A percentile compares a stretch with the other conserved stretches of the same genome.
Conservation (phyloP, 2,888 invertebrate genomes). For the Sinelater perroti region DNA sequence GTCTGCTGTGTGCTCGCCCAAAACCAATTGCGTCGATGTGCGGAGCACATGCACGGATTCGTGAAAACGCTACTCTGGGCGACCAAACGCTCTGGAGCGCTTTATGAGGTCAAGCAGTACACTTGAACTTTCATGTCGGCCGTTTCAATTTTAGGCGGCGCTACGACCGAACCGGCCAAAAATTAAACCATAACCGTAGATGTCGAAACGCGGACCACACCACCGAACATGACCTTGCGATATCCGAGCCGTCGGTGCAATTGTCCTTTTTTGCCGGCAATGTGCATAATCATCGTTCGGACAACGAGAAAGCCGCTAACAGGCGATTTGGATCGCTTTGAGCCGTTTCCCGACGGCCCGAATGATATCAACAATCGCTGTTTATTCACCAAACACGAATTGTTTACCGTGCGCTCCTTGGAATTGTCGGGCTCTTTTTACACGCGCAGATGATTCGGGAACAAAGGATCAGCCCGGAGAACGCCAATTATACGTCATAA, state of each 20-base stretch:
- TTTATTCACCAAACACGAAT: conserved; percentile 42
- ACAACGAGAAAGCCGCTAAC: conserved; percentile 56
- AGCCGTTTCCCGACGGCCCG: conserved; percentile 46
- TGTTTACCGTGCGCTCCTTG: conserved; percentile 40
- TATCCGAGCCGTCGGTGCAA: conserved; percentile 57
- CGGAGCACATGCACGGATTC: too few species aligned
- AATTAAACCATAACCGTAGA: conserved; percentile 15
- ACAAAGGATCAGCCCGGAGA: conserved; percentile 7
- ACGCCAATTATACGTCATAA: conserved; percentile 14
- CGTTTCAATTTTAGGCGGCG: too few species aligned
- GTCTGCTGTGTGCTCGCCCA: too few species aligned
- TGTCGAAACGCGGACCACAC: conserved; percentile 49
- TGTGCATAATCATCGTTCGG: conserved; percentile 59
- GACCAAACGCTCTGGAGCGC: too few species aligned
- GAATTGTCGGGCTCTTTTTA: conserved; percentile 24
- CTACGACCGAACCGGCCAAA: too few species aligned
- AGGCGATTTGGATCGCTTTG: conserved; percentile 47
- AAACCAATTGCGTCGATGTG: too few species aligned
- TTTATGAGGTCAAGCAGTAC: too few species aligned
- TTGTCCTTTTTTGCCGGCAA: conserved; percentile 58
- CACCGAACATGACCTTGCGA: conserved; percentile 56
- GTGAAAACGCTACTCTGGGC: too few species aligned
- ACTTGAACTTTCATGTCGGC: too few species aligned
- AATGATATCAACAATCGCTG: conserved; percentile 34
- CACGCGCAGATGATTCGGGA: conserved; percentile 19